These are phyloP conservation scores for Drosophila atroscutellata DNA, from an alignment of 2,888 invertebrate species.

Conservation along the genomic window DNA sequence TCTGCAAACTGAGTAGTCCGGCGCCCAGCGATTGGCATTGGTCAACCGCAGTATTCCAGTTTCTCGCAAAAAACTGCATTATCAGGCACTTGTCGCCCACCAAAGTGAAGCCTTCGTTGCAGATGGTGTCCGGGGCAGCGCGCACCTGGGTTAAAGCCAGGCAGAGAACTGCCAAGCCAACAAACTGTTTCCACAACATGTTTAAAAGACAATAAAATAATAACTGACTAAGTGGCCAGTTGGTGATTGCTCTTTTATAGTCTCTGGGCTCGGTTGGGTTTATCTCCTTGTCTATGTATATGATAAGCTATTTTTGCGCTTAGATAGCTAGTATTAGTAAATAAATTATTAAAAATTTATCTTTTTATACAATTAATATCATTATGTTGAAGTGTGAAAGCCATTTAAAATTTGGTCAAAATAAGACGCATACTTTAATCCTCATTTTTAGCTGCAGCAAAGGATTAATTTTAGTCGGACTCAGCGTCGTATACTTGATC, in stretches of 20 bases:
- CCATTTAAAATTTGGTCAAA: background rate
- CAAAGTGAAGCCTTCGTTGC: background rate
- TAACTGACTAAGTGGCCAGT: background rate
- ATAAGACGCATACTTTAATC: background rate
- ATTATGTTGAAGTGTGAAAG: background rate
- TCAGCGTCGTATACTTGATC: background rate
- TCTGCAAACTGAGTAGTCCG: background rate
- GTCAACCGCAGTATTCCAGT: background rate
- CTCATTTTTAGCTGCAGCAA: background rate
- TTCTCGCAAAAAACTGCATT: background rate
- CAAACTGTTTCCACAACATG: background rate
- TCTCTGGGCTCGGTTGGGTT: background rate
- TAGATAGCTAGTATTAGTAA: background rate
- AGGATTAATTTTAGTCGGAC: background rate
- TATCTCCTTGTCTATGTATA: background rate
- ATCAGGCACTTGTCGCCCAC: background rate
- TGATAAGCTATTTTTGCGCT: background rate
- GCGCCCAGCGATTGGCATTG: background rate
- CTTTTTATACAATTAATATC: background rate
- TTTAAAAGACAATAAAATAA: background rate
- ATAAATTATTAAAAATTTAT: background rate
- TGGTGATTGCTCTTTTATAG: background rate
- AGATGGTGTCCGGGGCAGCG: background rate
- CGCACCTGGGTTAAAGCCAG: background rate
- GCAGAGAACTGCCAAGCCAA: background rate